Evolutionary conservation across 2,113 vertebrate species (phyloP), one percentile per base, ranked within the genome.

Genomic region (Thunnus maccoyii): DNA sequence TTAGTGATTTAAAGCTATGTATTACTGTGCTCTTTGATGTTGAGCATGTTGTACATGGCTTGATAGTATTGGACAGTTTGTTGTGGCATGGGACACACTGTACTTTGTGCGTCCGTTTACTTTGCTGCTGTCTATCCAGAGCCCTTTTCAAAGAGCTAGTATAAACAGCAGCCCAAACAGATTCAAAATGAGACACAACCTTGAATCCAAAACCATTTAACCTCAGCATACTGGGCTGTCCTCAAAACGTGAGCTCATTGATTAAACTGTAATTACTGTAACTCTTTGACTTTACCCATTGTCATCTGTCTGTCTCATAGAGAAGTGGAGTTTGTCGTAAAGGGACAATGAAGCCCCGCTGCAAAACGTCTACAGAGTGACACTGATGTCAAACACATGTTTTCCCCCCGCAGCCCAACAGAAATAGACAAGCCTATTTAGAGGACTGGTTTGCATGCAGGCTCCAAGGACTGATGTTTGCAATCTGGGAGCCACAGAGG

Each of bases 341-440:
- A 76, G 86, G 86, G 87, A 91, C 85, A 89, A 89, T 72, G 86
- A 87, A 84, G 84, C 68, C 86, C 86, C 87, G 18, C 76, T 84
- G 79, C 72, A 73, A 68, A 90, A 82, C 48, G 74, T 74, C 84
- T 71, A 70, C 78, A 56, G 72, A 91, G 84, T 83, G 92, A 92
- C 90, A 85, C 94, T 95, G 94, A 95, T 96, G 94, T 94, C 94
- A 93, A 95, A 96, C 95, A 95, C 93, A 95, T 95, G 94, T 94
- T 94, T 94, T 94, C 89, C 91, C 89, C 92, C 89, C 88, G 47
- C 92, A 93, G 91, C 87, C 88, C 90, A 91, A 93, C 94, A 94
- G 93, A 96, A 95, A 96, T 95, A 96, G 94, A 94, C 91, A 81
- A 81, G 81, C 87, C 94, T 95, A 95, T 96, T 96, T 96, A 92